Base-by-base conservation (phyloP, 2,888 invertebrate species). In the Horisme vitalbata region DNA sequence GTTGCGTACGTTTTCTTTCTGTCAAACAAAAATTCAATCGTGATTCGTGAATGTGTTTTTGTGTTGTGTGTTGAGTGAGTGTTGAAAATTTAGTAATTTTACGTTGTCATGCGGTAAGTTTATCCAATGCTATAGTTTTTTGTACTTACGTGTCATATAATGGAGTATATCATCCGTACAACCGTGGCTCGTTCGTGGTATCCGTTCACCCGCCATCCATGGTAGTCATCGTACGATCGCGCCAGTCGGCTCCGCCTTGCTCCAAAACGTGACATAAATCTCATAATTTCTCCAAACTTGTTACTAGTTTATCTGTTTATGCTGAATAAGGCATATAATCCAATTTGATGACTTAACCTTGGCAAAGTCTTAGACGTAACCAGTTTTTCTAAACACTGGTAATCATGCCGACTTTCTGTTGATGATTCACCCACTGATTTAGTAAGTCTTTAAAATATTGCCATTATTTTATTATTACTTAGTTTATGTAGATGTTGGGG, bases 21-120 rank as follows among this genome's bases (percentile, higher is more conserved):
- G 64, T 70, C 69, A 68, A 71, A 18, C 18, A 18, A 18, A 18
- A 18, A 68, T 56, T 63, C 52, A 63, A 58, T 63, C 59, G 68
- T 62, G 72, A 63, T 63, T 71, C 69, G 75, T 75, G 75, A 71
- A 72, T 71, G 67, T 65, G 59, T 75, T 83, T 76, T 73, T 72
- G 75, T 80, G 85, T 83, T 79, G 80, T 81, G 87, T 87, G 84
- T 83, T 85, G 85, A 85, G 84, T 86, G 83, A 78, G 74, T 77
- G 75, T 77, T 65, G 63, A 70, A 72, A 75, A 79, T 66, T 81
- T 63, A 69, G 71, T 59, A 70, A 71, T 72, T 73, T 77, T 59
- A 64, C 68, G 61, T 71, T 83, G 84, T 84, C 75, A 85, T 86
- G 86, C 79, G 87, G 90, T 89, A 69, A 87, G 89, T 84, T 68